Percentiles rank a stretch among this genome's conserved stretches.
Evolutionary conservation across 2,113 vertebrate species (phyloP).

Genomic region (Daboia siamensis): DNA sequence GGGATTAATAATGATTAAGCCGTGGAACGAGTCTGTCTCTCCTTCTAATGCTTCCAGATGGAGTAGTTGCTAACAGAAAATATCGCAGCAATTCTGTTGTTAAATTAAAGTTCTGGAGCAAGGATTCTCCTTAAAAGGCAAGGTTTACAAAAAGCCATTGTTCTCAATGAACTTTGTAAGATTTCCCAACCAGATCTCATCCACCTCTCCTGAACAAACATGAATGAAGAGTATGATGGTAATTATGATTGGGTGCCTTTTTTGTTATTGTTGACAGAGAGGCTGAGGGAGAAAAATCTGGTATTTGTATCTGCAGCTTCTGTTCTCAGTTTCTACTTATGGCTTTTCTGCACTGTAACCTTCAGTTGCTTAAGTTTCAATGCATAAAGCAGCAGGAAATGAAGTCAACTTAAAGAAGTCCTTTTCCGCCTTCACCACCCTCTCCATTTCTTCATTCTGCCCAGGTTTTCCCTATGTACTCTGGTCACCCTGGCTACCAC

Average conservation of each 20-base stretch:
- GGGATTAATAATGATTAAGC: neutral
- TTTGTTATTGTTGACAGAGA: neutral
- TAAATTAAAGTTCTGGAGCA: neutral
- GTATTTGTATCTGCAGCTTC: neutral
- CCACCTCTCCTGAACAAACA: neutral
- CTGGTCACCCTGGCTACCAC: neutral
- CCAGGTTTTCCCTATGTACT: neutral
- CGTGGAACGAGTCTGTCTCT: too few species aligned
- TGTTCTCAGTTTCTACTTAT: neutral
- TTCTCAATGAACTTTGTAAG: neutral
- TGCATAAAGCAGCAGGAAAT: neutral
- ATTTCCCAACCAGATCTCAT: neutral
- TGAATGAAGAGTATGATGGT: neutral
- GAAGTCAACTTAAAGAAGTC: neutral
- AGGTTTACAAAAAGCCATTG: neutral
- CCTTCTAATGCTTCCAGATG: neutral
- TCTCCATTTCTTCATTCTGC: neutral
- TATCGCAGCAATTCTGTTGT: neutral
- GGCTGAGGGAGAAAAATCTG: neutral
- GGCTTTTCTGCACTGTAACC: neutral
- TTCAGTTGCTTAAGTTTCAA: neutral
- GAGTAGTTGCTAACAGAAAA: neutral
- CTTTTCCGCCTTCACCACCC: neutral
- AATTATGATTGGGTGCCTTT: neutral
- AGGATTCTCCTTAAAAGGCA: neutral